Evolutionary conservation across 1,140 invertebrate species (phyloP), one percentile per base, ranked within the genome.

Genomic region (Meloidogyne floridensis): DNA sequence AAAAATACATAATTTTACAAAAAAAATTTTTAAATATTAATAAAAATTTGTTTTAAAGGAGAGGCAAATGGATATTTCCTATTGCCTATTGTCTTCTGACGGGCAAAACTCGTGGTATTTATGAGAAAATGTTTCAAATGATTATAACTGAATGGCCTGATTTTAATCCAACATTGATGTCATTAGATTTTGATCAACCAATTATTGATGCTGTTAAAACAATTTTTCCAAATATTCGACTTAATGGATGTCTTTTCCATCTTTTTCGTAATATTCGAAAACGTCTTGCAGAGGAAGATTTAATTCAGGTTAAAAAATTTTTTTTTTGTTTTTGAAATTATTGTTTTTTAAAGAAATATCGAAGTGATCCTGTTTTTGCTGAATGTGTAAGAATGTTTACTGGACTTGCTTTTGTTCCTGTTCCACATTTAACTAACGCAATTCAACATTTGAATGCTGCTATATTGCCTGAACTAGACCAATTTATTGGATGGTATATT

Each of bases 211-310:
- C 75, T 53, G 75, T 43, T 32, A 54, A 53, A 43, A 43, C 10
- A 15, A 15, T 54, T 7, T 76, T 76, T 56, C 75, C 75, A 6
- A 43, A n/a, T 42, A 69, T 42, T 65, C 47, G 69, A 6, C 75
- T 76, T 15, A 3, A n/a, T 32, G 75, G 75, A 2, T 76, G 75
- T 42, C 75, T 76, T 51, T 76, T 76, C 13, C 75, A 76, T 76
- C 47, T 76, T 6, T 56, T 76, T 42, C 75, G 51, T 54, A 76
- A 76, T 54, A 42, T 76, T 7, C 75, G 75, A 15, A 76, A 32
- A 3, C 20, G 42, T 20, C 74, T 75, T 53, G 74, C 74, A 65
- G 42, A 75, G 9, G 20, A 42, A 59, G 74, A 59, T 32, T 42
- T 75, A 51, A 32, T 75, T 43, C 74, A 43, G 13, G 74, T 75